A percentile compares a stretch with the other conserved stretches of the same genome.
These are phyloP conservation scores for Kradibia gibbosae DNA, from an alignment of 1,140 invertebrate genomes.

Conservation along the genomic window DNA sequence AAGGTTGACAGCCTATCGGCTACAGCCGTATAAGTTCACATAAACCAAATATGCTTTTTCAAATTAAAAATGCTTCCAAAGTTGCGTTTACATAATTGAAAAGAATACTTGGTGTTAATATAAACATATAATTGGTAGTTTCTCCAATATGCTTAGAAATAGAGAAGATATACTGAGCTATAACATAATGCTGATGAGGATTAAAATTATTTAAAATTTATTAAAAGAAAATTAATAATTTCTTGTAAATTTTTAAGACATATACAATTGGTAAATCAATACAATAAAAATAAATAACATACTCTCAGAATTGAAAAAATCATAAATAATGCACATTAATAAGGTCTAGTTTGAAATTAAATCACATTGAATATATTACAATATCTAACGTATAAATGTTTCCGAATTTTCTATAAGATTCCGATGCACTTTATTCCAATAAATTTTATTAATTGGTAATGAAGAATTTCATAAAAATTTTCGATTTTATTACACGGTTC, in stretches of 20 bases:
- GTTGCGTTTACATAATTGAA: background rate
- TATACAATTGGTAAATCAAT: background rate
- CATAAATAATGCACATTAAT: conserved; percentile 5
- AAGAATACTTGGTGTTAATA: background rate
- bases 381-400: conserved; percentile 18
- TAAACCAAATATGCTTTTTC: background rate
- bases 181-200: background rate
- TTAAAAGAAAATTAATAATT: background rate
- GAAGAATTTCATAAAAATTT: background rate
- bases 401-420: background rate
- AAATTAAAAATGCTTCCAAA: background rate
- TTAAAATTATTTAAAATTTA: conserved; percentile 13
- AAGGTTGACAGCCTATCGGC: background rate
- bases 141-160: too few relatives aligned
- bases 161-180: background rate
- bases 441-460: background rate
- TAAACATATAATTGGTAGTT: background rate
- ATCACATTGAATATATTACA: conserved; percentile 30
- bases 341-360: conserved; percentile 8
- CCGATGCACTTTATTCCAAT: background rate
- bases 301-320: background rate
- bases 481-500: background rate
- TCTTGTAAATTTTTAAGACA: background rate
- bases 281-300: conserved; percentile 6
- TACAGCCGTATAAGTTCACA: background rate